Conservation (phyloP, 2,797 vertebrate species). For the Gallinago stenura region DNA sequence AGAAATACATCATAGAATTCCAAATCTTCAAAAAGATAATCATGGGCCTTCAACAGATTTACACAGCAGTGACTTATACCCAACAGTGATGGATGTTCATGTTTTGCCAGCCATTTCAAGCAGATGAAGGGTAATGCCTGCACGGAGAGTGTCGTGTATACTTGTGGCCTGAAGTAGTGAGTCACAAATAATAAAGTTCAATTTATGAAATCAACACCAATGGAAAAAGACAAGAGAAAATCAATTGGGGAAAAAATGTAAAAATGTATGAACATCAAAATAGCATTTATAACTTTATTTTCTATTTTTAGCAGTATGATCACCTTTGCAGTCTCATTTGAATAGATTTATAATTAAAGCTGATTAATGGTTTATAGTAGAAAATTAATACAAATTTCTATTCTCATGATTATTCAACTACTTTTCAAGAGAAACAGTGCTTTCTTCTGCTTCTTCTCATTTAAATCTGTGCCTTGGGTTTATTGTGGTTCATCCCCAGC, state of each 20-base stretch:
- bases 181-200: background rate
- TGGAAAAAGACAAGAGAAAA: background rate
- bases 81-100: background rate
- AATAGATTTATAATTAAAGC: slow-evolving; percentile 20
- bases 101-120: background rate
- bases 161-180: background rate
- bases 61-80: background rate
- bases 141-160: background rate
- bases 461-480: background rate
- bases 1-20: background rate
- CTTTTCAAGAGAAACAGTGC: background rate
- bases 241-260: background rate
- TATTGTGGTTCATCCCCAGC: background rate
- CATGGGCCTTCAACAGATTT: background rate
- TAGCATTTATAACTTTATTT: background rate
- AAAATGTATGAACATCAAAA: background rate
- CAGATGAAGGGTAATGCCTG: background rate
- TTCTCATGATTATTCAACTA: background rate
- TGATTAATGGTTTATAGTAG: background rate
- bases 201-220: background rate
- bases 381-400: background rate
- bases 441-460: background rate
- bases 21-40: background rate
- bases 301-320: background rate
- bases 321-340: background rate